A percentile compares a stretch with the other conserved stretches of the same genome.
These are phyloP conservation scores for Pheosia tremula DNA, from an alignment of 2,888 invertebrate genomes.

Conservation along the genomic window DNA sequence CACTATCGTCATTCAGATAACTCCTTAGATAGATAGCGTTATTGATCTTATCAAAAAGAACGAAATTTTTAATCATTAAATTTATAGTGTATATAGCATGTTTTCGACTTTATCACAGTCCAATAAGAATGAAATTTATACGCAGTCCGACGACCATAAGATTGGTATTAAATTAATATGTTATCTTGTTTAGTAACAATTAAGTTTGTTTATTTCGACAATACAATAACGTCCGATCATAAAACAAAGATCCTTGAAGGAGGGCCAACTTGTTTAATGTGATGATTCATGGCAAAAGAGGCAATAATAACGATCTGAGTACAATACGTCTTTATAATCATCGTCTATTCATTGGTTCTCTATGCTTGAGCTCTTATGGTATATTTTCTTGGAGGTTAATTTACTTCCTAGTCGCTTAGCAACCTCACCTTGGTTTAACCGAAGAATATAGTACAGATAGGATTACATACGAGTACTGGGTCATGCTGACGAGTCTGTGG, in stretches of 20 bases:
- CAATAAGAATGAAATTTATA: background rate
- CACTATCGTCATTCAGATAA: conserved; percentile 44
- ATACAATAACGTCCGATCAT: background rate
- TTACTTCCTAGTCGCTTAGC: background rate
- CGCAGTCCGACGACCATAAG: background rate
- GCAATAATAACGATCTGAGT: background rate
- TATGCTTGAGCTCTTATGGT: too few relatives aligned
- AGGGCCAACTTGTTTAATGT: background rate
- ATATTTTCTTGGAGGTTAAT: background rate
- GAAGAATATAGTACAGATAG: conserved; percentile 1
- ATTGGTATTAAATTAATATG: background rate
- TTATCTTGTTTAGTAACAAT: conserved; percentile 4
- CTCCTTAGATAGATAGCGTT: conserved; percentile 36
- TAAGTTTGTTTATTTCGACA: background rate
- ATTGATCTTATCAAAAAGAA: conserved; percentile 35
- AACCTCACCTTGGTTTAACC: background rate
- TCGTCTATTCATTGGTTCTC: too few relatives aligned
- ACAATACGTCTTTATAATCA: too few relatives aligned
- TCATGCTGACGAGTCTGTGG: conserved; percentile 73
- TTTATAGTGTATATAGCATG: background rate
- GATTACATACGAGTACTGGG: conserved; percentile 74
- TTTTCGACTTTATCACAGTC: background rate
- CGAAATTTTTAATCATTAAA: conserved; percentile 14
- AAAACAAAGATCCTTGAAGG: background rate
- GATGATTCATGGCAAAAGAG: background rate